Evolutionary conservation across 2,888 invertebrate species (phyloP), one percentile per base, ranked within the genome.

Genomic region (Caenorhabditis afra): DNA sequence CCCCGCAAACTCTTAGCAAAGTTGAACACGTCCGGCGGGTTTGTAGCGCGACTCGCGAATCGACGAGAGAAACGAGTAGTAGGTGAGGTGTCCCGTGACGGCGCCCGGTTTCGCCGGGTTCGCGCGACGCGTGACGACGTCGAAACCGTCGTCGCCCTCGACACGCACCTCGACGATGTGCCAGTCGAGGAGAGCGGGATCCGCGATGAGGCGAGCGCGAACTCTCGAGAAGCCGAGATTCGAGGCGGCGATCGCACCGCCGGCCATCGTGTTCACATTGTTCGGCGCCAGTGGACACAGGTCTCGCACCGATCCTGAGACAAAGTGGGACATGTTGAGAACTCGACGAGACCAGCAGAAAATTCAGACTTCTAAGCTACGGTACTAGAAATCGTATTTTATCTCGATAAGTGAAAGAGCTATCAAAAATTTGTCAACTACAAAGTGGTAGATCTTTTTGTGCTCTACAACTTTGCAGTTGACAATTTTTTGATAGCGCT

Each of bases 261-360:
- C 92, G 16, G 93, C 93, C 93, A 93, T 93, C 8, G 93, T 92
- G 90, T 93, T 93, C 14, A 93, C 92, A 81, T 93, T 93, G 87
- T 93, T 92, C 1, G 93, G 93, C 4, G 93, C 93, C 65, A 92
- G 85, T 20, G 91, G 90, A 87, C 93, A 93, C 5, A 93, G 86
- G 7, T 88, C 90, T 41, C 92, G 89, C 0, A 93, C 93, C 11
- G 92, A 90, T 18, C 93, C 92, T 92, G 79, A 64, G 47, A 23
- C 0, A 18, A 53, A 22, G 14, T 37, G n/a, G n/a, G n/a, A n/a
- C n/a, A n/a, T n/a, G n/a, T n/a, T n/a, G n/a, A n/a, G n/a, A n/a
- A n/a, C n/a, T n/a, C n/a, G n/a, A n/a, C n/a, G n/a, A n/a, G n/a
- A n/a, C n/a, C n/a, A n/a, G n/a, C n/a, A n/a, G n/a, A n/a, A n/a